Conservation (phyloP, 2,113 vertebrate genomes). For the Grammomys dolichurus region DNA sequence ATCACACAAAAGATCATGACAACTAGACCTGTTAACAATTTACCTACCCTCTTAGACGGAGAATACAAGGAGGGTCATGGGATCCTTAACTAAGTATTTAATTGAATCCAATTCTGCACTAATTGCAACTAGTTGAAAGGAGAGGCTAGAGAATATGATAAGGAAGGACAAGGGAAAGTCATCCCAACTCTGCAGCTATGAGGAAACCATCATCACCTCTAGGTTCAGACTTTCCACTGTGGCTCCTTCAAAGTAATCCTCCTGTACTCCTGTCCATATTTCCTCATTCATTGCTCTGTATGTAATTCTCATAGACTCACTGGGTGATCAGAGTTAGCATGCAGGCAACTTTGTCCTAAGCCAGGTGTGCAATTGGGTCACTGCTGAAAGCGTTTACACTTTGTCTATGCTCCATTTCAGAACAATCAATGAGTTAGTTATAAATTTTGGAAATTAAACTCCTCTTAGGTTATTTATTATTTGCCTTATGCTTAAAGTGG, state of each 20-base stretch:
- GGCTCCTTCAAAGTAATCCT: neutral
- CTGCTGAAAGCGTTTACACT: neutral
- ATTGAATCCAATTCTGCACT: neutral
- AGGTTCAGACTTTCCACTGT: neutral
- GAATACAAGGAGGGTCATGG: neutral
- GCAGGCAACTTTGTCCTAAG: neutral
- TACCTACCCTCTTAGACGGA: neutral
- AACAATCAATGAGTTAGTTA: neutral
- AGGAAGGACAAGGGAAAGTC: neutral
- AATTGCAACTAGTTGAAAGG: neutral
- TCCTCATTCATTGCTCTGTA: neutral
- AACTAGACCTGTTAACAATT: neutral
- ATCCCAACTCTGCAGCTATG: neutral
- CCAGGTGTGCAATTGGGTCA: neutral
- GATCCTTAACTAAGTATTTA: neutral
- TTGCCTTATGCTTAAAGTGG: neutral
- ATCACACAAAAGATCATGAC: neutral
- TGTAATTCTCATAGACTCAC: neutral
- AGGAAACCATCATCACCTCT: neutral
- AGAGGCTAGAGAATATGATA: neutral
- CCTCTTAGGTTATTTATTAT: neutral
- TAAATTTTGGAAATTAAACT: neutral
- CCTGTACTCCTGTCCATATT: neutral
- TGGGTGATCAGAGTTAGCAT: neutral
- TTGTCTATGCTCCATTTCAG: constrained; percentile 12